Base-by-base conservation (phyloP, 2,888 invertebrate genomes). In the Ophioninae sp. region DNA sequence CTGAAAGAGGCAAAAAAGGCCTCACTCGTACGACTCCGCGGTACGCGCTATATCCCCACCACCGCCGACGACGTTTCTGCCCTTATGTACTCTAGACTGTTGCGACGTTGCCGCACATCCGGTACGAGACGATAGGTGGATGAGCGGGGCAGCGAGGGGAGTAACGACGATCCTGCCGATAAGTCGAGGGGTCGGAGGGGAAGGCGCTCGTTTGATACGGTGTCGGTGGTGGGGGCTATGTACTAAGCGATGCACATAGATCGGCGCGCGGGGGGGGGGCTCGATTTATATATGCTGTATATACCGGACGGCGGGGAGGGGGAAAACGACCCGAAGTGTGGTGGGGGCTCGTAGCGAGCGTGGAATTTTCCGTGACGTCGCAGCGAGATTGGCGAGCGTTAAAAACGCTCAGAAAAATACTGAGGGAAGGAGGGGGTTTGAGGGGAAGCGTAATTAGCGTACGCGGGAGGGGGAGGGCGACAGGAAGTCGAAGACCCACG, bases 21-120 rank as follows among this genome's bases (percentile, higher is more conserved):
- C 84, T 85, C 78, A 72, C 71, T 79, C 59, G 72, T 68, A n/a
- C 64, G 39, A 67, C 17, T 17, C 61, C 41, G 67, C 81, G 30
- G 81, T 67, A 75, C 64, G 44, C 41, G 58, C 84, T 72, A 39
- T 79, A 83, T 87, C 88, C 87, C 85, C 85, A 71, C 79, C 77
- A 74, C 44, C 56, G 51, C 51, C 30, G 22, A 10, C 56, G 20
- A 41, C 78, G 64, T 73, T 83, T 82, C 65, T 72, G 85, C 86
- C 88, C 89, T 89, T 90, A 91, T 91, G 86, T 90, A 90, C 89
- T 90, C 89, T 30, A 30, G 90, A 90, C 91, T 89, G 90, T 89
- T 92, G 92, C 92, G 90, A 92, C 90, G 92, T 92, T 92, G 92
- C 92, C 92, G 90, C 88, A 91, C 89, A 90, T 92, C 91, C 91